Conservation (phyloP, 2,113 vertebrate species). For the Misgurnus mizolepis region DNA sequence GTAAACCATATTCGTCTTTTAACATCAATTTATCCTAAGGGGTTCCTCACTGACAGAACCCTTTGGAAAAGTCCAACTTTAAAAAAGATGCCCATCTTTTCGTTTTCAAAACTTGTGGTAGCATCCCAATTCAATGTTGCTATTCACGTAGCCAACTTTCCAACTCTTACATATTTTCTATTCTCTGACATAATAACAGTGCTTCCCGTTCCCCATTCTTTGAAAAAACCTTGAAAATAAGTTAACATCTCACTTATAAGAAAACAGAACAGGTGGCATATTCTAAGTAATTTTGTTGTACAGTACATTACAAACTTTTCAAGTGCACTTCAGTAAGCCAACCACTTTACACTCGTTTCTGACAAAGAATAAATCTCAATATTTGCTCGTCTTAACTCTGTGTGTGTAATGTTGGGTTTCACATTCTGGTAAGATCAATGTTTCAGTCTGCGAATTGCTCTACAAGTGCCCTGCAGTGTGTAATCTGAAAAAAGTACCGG, state of each 20-base stretch:
- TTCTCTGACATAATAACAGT: conserved; percentile 44
- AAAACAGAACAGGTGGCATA: conserved; percentile 12
- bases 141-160: conserved; percentile 51
- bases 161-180: conserved; percentile 38
- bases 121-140: conserved; percentile 11
- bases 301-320: background rate
- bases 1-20: too few species aligned
- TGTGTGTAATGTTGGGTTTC: background rate
- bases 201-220: conserved; percentile 28
- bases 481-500: background rate
- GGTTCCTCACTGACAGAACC: too few species aligned
- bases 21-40: too few species aligned
- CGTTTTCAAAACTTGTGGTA: too few species aligned
- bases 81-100: too few species aligned
- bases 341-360: background rate
- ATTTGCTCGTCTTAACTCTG: background rate
- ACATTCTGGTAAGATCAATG: background rate
- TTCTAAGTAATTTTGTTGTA: background rate
- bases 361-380: background rate
- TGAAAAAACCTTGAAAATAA: conserved; percentile 44
- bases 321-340: conserved; percentile 4
- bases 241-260: conserved; percentile 19
- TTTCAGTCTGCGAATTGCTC: background rate
- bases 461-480: background rate
- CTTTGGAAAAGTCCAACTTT: too few species aligned